Conservation (phyloP, 2,888 invertebrate species). For the Limenitis camilla region DNA sequence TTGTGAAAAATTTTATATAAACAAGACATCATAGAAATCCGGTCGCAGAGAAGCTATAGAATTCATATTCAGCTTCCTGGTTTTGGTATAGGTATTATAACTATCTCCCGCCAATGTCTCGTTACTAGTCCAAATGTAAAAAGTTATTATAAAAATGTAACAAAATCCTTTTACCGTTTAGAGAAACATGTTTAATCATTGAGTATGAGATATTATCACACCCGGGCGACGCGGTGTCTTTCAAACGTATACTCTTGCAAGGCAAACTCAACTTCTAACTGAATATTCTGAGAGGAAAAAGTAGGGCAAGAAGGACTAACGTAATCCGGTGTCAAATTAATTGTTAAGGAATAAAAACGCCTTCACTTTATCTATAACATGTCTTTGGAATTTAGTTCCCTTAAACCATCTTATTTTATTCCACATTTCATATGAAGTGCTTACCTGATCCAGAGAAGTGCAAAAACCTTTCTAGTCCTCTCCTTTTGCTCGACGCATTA, state of each 20-base stretch:
- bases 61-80: not conserved
- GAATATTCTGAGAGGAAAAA: not conserved
- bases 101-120: constrained; percentile 14
- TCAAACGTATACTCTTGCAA: not conserved
- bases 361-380: not conserved
- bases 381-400: not conserved
- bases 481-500: constrained; percentile 17
- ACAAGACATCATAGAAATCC: constrained; percentile 15
- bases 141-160: constrained; percentile 12
- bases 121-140: constrained; percentile 4
- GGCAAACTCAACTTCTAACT: not conserved
- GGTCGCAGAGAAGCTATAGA: constrained; percentile 5
- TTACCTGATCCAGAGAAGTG: not conserved
- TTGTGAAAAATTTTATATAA: constrained; percentile 9
- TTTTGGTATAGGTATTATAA: constrained; percentile 11
- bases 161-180: constrained; percentile 4
- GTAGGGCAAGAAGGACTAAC: not conserved
- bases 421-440: constrained; percentile 4
- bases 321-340: not conserved
- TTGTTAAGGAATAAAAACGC: not conserved
- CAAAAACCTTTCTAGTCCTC: constrained; percentile 10
- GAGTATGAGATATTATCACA: constrained; percentile 18
- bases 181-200: constrained; percentile 17
- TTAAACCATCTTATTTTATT: not conserved
- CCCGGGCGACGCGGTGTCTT: constrained; percentile 17